Percentiles rank a stretch among this genome's conserved stretches.
These are phyloP conservation scores for Oscheius sp. DNA, from an alignment of 2,888 invertebrate species.

Conservation along the genomic window DNA sequence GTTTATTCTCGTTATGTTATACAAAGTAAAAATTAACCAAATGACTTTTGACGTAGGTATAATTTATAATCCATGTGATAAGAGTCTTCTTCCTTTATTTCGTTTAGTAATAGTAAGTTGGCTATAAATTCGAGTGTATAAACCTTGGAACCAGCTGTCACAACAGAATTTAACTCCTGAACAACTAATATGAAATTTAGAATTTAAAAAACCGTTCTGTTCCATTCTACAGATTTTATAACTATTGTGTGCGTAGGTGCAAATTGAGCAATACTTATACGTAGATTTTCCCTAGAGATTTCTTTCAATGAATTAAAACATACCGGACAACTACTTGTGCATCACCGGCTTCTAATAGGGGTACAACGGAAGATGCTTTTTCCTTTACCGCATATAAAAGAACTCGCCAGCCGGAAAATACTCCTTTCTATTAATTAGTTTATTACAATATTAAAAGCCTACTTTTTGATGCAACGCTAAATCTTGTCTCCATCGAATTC, in stretches of 20 bases:
- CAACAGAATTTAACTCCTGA: slow-evolving; percentile 19
- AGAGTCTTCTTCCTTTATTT: slow-evolving; percentile 1
- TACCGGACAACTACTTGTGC: slow-evolving; percentile 12
- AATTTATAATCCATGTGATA: slow-evolving; percentile 9
- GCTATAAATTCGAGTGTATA: slow-evolving; percentile 13
- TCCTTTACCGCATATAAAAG: slow-evolving; percentile 13
- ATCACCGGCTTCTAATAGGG: slow-evolving; percentile 16
- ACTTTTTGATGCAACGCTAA: not conserved
- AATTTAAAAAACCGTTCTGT: not conserved
- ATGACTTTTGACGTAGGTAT: not conserved
- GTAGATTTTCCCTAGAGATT: slow-evolving; percentile 1
- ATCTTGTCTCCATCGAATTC: slow-evolving; percentile 3
- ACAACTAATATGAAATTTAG: not conserved
- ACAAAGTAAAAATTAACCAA: not conserved
- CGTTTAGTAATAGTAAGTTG: not conserved
- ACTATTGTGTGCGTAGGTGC: slow-evolving; percentile 15
- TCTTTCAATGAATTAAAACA: not conserved
- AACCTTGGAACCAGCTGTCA: not conserved
- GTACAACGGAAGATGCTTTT: not conserved
- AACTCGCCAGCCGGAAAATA: slow-evolving; percentile 14
- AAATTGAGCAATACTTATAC: not conserved
- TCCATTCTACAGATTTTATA: not conserved
- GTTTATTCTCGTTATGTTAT: not conserved
- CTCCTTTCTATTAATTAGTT: slow-evolving; percentile 8
- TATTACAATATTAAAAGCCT: not conserved